These are phyloP conservation scores for Megalops cyprinoides DNA, from an alignment of 2,797 vertebrate genomes.

Conservation along the genomic window DNA sequence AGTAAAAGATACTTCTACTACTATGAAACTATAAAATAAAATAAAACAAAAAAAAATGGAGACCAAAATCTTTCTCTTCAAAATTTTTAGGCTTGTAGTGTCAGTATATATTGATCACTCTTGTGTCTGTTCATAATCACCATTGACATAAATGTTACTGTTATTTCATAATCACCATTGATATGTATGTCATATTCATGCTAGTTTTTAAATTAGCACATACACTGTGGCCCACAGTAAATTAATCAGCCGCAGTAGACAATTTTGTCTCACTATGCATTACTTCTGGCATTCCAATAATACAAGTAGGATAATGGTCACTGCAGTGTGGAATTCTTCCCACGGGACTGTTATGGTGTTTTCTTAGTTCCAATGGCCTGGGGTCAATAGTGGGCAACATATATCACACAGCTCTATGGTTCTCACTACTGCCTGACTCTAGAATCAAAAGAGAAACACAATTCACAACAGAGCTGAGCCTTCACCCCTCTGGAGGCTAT, in stretches of 20 bases:
- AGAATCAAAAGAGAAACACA: not conserved
- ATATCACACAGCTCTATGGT: not conserved
- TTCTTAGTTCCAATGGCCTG: not conserved
- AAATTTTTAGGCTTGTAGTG: no score
- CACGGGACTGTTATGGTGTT: not conserved
- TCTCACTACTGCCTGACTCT: not conserved
- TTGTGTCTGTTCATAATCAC: no score
- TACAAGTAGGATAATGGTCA: not conserved
- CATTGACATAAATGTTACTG: no score
- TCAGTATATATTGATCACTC: no score
- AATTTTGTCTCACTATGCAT: no score
- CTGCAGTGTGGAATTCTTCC: not conserved
- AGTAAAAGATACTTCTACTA: not conserved
- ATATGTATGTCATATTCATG: no score
- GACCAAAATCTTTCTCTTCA: no score
- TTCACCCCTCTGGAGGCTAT: not conserved
- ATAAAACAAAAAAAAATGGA: no score
- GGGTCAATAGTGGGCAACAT: slow-evolving; percentile 3
- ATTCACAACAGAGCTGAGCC: not conserved
- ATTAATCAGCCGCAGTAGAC: no score
- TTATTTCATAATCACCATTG: no score
- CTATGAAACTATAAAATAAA: not conserved
- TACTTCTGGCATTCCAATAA: not conserved
- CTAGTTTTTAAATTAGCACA: no score
- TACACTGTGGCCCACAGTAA: no score